Evolutionary conservation across 2,888 invertebrate species (phyloP), one percentile per base, ranked within the genome.

Genomic region (Agrenia bidenticulata): DNA sequence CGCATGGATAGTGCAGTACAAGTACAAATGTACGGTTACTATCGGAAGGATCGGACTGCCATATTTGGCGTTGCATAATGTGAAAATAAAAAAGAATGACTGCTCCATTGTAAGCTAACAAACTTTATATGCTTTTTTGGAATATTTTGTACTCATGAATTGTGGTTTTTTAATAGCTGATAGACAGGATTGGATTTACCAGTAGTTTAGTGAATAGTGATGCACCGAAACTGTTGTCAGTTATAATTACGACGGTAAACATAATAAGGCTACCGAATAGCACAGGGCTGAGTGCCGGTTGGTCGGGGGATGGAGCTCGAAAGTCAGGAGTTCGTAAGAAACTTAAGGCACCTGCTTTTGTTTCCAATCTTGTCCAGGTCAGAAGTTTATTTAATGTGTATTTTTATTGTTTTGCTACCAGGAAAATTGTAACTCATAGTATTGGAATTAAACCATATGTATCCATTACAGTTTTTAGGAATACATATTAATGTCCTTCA

Each of bases 201-300:
- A 93, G 92, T 79, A 93, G 92, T 81, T 88, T 92, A 78, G 87
- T 93, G 75, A 93, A 91, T 79, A 91, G 92, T 1, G 92, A 92
- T 76, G 89, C 92, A 60, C 90, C 90, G 23, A 93, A 93, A 79
- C 80, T 92, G 15, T 82, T 93, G 2, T 90, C 90, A 2, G 87
- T 93, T 21, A 87, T 90, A n/a, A 87, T 92, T 73, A 85, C 86
- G 69, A 90, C 91, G 78, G 87, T 92, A 2, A 85, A 90, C 70
- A 85, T 93, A 63, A 90, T 90, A 76, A 60, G 64, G 0, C 53
- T 63, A 24, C 69, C 66, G 4, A 67, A 51, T 39, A 21, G 27
- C 1, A 17, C 32, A 2, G 54, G 58, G n/a, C 24, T 5, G 1
- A n/a, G 21, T 23, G n/a, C 59, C 1, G 41, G 42, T 41, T 54